Percentiles rank a stretch among this genome's conserved stretches.
phyloP scores from a whole-genome alignment of 1,140 invertebrate species.

The Orchesella cincta region DNA sequence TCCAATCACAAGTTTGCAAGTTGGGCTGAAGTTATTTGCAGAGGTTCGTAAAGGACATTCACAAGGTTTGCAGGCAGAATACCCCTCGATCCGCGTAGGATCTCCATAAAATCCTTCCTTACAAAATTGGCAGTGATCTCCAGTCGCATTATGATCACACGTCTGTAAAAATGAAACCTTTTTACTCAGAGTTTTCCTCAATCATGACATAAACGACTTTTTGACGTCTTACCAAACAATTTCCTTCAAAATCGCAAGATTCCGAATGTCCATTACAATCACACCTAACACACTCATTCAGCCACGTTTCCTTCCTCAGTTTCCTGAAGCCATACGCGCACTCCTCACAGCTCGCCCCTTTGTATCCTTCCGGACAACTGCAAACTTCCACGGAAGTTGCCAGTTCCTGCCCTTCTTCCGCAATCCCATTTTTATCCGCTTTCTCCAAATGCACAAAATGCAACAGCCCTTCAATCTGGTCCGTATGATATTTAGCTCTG shows the following conservation, averaged over 20 bases:
- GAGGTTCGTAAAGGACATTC: slow-evolving; percentile 76
- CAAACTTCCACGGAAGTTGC: slow-evolving; percentile 46
- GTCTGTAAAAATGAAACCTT: too few relatives aligned
- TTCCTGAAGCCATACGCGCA: slow-evolving; percentile 84
- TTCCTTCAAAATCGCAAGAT: slow-evolving; percentile 76
- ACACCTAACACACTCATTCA: slow-evolving; percentile 76
- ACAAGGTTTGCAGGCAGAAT: slow-evolving; percentile 79
- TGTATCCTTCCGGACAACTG: slow-evolving; percentile 60
- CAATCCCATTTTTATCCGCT: neutral
- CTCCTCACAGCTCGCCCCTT: slow-evolving; percentile 78
- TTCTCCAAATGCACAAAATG: slow-evolving; percentile 31
- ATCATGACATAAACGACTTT: slow-evolving; percentile 64
- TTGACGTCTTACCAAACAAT: too few relatives aligned
- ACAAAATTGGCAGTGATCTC: slow-evolving; percentile 81
- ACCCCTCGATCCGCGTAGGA: slow-evolving; percentile 68
- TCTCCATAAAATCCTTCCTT: slow-evolving; percentile 88
- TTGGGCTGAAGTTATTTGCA: slow-evolving; percentile 85
- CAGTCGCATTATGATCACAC: slow-evolving; percentile 72
- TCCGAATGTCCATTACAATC: slow-evolving; percentile 85
- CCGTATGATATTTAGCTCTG: slow-evolving; percentile 87
- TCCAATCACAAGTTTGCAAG: slow-evolving; percentile 68
- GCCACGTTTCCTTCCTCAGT: slow-evolving; percentile 52
- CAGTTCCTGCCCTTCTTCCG: neutral
- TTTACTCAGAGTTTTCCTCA: slow-evolving; percentile 73
- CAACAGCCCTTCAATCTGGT: slow-evolving; percentile 82